Percentiles rank a stretch among this genome's conserved stretches.
These are phyloP conservation scores for Danio albolineatus DNA, from an alignment of 2,797 vertebrate species.

Conservation along the genomic window DNA sequence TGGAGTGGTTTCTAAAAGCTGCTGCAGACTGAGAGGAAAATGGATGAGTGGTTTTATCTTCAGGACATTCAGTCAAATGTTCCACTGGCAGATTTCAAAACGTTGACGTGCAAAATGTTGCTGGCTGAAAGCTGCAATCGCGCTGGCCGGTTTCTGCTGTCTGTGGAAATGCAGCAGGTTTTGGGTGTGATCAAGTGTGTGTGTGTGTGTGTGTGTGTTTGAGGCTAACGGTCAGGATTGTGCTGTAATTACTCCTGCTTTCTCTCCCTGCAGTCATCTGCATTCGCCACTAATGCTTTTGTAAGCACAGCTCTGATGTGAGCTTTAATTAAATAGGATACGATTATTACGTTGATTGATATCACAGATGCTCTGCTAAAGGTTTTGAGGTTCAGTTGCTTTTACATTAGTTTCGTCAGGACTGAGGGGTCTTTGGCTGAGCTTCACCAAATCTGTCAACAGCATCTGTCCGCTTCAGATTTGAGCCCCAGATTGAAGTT, in stretches of 20 bases:
- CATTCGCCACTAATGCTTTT: conserved; percentile 69
- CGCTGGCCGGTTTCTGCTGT: neutral
- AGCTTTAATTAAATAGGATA: conserved; percentile 69
- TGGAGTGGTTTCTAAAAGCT: conserved; percentile 14
- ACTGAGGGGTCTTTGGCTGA: neutral
- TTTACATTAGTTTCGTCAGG: neutral
- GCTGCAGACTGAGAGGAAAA: neutral
- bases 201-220: conserved; percentile 50
- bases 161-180: neutral
- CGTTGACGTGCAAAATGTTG: conserved; percentile 2
- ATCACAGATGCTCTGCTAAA: conserved; percentile 52
- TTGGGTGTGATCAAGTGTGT: conserved; percentile 61
- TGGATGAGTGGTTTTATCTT: conserved; percentile 15
- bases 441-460: neutral
- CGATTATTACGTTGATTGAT: conserved; percentile 64
- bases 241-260: conserved; percentile 64
- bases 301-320: conserved; percentile 67
- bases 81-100: conserved; percentile 43
- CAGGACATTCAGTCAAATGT: conserved; percentile 15
- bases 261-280: conserved; percentile 64
- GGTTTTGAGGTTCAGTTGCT: neutral
- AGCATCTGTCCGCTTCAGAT: neutral
- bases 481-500: neutral
- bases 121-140: conserved; percentile 40
- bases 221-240: conserved; percentile 63